Conservation (phyloP, 2,888 invertebrate genomes). For the Lymantria dispar region DNA sequence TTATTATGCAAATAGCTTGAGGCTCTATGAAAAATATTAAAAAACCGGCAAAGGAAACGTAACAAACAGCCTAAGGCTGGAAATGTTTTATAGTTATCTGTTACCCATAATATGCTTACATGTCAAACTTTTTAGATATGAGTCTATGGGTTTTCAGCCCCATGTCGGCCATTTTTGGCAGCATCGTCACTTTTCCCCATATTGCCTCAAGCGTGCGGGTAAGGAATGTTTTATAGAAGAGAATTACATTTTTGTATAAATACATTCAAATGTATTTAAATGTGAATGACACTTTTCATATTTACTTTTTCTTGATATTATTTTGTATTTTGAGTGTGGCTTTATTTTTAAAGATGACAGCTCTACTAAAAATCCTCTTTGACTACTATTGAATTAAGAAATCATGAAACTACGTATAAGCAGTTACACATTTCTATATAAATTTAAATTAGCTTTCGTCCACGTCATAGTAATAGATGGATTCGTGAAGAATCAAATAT, state of each 20-base stretch:
- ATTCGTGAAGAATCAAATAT: no score
- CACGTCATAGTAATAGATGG: no score
- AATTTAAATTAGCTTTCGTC: no score
- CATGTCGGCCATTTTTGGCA: constrained; percentile 44
- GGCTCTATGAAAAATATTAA: constrained; percentile 43
- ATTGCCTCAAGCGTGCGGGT: constrained; percentile 16
- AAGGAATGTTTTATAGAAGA: constrained; percentile 10
- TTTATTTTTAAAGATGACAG: no score
- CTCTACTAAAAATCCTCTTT: no score
- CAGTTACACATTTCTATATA: no score
- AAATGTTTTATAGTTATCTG: constrained; percentile 63
- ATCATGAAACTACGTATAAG: no score
- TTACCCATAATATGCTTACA: constrained; percentile 73
- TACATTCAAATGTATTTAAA: constrained; percentile 5
- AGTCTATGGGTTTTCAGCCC: constrained; percentile 46
- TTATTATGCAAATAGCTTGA: constrained; percentile 33
- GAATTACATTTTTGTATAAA: constrained; percentile 14
- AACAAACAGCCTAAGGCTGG: constrained; percentile 29
- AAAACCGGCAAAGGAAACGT: constrained; percentile 30
- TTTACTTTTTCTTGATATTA: background rate
- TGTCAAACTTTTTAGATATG: constrained; percentile 73
- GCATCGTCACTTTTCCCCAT: constrained; percentile 32
- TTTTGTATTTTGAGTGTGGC: constrained; percentile 1
- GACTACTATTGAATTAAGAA: no score
- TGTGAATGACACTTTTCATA: constrained; percentile 2